Percentiles rank a stretch among this genome's conserved stretches.
Evolutionary conservation across 2,888 invertebrate species (phyloP).

Genomic region (Brachypalpus laphriformis): DNA sequence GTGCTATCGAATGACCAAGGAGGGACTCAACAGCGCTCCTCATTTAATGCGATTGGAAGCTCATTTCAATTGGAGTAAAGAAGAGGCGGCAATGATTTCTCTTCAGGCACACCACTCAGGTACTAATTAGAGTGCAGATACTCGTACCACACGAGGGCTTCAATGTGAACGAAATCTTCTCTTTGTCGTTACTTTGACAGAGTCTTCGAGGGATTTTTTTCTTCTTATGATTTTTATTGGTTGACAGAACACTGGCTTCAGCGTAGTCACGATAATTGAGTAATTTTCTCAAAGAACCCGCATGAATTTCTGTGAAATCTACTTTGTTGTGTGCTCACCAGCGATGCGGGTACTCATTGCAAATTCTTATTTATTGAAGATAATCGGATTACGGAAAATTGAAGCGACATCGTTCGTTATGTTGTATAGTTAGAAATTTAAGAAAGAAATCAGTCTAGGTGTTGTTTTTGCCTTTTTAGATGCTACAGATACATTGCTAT

Average conservation of each 20-base stretch:
- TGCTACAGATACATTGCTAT: too few species aligned
- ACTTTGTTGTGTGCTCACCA: constrained; percentile 6
- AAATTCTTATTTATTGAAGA: constrained; percentile 20
- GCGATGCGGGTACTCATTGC: constrained; percentile 31
- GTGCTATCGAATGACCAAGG: constrained; percentile 62
- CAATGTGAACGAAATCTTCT: constrained; percentile 50
- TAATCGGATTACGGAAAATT: constrained; percentile 44
- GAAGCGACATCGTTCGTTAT: constrained; percentile 13
- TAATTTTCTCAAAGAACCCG: constrained; percentile 59
- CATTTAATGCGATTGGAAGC: constrained; percentile 60
- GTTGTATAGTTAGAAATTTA: neutral
- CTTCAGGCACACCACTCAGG: neutral
- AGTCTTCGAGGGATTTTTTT: neutral
- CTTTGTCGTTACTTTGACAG: neutral
- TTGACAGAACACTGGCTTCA: constrained; percentile 41
- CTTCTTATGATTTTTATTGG: constrained; percentile 25
- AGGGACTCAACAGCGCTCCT: neutral
- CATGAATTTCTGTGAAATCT: constrained; percentile 16
- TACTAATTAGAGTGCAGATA: constrained; percentile 44
- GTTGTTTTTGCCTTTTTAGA: neutral
- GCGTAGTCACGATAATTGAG: constrained; percentile 62
- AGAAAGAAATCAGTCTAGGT: neutral
- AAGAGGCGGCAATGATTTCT: constrained; percentile 14
- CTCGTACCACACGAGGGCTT: too few species aligned
- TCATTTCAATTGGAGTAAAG: constrained; percentile 44